Conservation (phyloP, 2,113 vertebrate genomes). For the Cygnus atratus region DNA sequence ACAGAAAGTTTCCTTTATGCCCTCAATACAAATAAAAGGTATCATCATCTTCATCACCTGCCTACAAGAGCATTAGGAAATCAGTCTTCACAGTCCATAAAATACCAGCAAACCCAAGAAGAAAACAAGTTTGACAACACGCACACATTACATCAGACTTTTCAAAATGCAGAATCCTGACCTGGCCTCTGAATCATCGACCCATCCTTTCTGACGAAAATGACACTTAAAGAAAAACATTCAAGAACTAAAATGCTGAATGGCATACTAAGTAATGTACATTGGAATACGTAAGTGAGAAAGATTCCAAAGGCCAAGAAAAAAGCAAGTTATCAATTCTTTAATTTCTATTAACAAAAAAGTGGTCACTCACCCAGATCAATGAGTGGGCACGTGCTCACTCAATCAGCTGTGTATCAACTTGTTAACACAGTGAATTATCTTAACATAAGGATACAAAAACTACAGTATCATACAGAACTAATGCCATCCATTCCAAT, state of each 20-base stretch:
- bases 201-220: neutral
- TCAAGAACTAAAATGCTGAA: neutral
- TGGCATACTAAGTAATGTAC: neutral
- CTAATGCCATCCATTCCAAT: neutral
- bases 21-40: neutral
- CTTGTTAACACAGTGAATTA: neutral
- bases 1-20: neutral
- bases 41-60: neutral
- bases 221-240: neutral
- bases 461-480: neutral
- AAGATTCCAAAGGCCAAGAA: neutral
- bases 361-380: neutral
- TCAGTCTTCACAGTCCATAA: neutral
- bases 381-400: neutral
- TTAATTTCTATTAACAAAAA: neutral
- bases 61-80: neutral
- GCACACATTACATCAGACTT: neutral
- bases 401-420: neutral
- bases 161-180: neutral
- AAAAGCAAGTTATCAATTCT: neutral
- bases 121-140: slow-evolving; percentile 2
- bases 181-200: neutral
- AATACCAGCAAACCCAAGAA: neutral
- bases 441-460: neutral
- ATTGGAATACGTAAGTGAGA: neutral